Evolutionary conservation across 1,140 invertebrate genomes (phyloP), one percentile per base, ranked within the genome.

Genomic region (Drosophila ambigua): DNA sequence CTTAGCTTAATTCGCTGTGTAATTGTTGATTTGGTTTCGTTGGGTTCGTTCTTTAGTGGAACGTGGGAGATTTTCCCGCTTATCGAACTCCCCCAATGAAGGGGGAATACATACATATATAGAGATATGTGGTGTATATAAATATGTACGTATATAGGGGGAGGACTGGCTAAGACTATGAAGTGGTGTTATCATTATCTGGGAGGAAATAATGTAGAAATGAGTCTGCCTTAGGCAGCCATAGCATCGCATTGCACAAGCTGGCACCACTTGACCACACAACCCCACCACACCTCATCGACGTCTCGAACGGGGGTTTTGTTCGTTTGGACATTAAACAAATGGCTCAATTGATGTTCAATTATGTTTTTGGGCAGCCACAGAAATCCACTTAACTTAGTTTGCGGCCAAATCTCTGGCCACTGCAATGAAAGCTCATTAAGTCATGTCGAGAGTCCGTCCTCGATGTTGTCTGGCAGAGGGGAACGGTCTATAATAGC

Each of bases 11-110:
- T 83, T 79, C 54, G 71, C 65, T 67, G 54, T 79, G 76, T 83
- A 83, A 83, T 83, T 84, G 79, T 79, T 79, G 75, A 79, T 61
- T 83, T 75, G 57, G 64, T 57, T 71, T 72, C 64, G 64, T 71
- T 74, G 73, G 61, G 51, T 63, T 62, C 62, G 51, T 63, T 62
- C 62, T 59, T 83, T 76, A 84, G 41, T 83, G 43, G 79, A 83
- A 83, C 79, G 79, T 83, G 79, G 79, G 79, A 83, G 79, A 82
- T 79, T 83, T 74, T 58, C 26, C 64, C 26, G 45, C 67, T 69
- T 71, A 71, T 71, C 67, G 52, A 49, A 20, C 16, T 20, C 20
- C 20, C 20, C 20, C 20, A 20, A 20, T 20, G 20, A 20, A 49
- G 28, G 28, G 57, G 41, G 57, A 31, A 26, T 11, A 58, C 23